Base-by-base conservation (phyloP, 2,797 vertebrate species). In the Propithecus perrieri region DNA sequence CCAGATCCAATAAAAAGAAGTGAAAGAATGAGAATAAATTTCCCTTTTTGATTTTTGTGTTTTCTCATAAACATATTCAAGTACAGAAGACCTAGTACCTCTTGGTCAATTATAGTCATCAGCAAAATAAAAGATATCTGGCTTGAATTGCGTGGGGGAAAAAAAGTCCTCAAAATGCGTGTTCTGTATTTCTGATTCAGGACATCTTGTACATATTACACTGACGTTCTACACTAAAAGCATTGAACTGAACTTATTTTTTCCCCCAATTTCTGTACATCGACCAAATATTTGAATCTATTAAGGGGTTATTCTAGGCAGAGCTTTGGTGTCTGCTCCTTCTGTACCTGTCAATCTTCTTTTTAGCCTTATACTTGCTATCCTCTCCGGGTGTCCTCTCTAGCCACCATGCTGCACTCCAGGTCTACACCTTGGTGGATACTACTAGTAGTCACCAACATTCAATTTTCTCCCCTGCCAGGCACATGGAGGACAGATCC, bases 1-100 rank as follows among this genome's bases (percentile, higher is more conserved):
- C 35, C 96, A 7, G 30, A 85, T 89, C 35, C 48, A 83, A 53
- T 79, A 83, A 92, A 93, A 91, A 89, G 41, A 91, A 69, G 35
- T 67, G 35, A 89, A 93, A 97, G 92, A 97, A 12, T n/a, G 28
- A 83, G 72, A 83, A 98, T 76, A 72, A 97, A 92, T 94, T 93
- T 94, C 59, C 67, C 74, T 91, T 84, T 79, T 91, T 85, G 88
- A 83, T 71, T 95, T 93, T 90, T 90, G 41, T 85, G 33, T 94
- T 89, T 98, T 57, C 33, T 76, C 38, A 57, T 78, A 95, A 96
- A 41, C 41, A 50, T 67, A 78, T 85, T 48, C 85, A 83, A 95
- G 93, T 38, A 59, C 28, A 8, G 75, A 92, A 93, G 61, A 87
- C 53, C 35, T 92, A 67, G 17, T 26, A 84, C 55, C 61, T 88